These are phyloP conservation scores for Mohoua ochrocephala DNA, from an alignment of 2,113 vertebrate species.

Conservation along the genomic window DNA sequence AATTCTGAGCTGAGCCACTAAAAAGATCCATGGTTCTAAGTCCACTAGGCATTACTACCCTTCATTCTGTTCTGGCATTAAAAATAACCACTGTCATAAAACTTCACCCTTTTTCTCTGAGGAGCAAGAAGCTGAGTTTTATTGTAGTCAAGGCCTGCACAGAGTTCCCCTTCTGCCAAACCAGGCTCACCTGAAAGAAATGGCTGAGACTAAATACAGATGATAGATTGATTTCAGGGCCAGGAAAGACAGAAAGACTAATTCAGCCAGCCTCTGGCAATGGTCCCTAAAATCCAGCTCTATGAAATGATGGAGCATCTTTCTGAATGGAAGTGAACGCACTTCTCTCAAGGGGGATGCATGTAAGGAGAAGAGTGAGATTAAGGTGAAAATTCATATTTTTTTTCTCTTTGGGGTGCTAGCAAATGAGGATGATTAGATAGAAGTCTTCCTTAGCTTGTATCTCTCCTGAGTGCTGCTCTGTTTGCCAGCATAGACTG, in stretches of 20 bases:
- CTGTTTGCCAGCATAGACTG: background rate
- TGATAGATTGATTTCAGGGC: background rate
- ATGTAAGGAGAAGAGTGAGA: background rate
- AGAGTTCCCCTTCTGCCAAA: background rate
- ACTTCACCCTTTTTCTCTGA: background rate
- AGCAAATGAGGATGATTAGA: background rate
- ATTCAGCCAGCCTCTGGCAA: background rate
- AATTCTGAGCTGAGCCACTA: background rate
- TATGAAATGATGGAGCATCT: background rate
- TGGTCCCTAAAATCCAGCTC: background rate
- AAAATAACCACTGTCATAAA: background rate
- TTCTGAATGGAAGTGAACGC: background rate
- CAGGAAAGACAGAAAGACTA: background rate
- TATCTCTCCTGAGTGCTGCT: background rate
- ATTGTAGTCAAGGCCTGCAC: background rate
- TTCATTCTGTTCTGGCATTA: background rate
- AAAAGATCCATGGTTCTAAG: background rate
- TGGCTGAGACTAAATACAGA: background rate
- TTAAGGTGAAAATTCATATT: background rate
- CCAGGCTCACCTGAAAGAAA: background rate
- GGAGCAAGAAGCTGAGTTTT: background rate
- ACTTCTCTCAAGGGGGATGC: background rate
- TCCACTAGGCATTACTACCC: background rate
- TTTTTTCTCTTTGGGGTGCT: background rate
- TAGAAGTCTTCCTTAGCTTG: background rate